These are phyloP conservation scores for Caenorhabditis sp. DNA, from an alignment of 2,888 invertebrate species.

Conservation along the genomic window DNA sequence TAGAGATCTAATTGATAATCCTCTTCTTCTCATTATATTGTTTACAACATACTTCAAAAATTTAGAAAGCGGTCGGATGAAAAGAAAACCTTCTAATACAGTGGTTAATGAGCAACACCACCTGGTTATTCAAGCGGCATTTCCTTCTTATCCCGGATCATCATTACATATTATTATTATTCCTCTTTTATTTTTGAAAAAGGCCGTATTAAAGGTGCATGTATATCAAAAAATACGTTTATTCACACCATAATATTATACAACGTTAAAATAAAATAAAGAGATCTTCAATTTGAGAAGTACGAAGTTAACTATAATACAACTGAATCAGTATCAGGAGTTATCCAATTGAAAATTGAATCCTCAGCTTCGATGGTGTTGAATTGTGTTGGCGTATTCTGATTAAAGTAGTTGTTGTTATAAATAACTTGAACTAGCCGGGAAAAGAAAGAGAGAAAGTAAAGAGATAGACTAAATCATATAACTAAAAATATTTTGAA, in stretches of 20 bases:
- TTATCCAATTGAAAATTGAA: conserved; percentile 39
- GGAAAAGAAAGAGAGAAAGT: conserved; percentile 2
- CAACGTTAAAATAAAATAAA: neutral
- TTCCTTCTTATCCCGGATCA: neutral
- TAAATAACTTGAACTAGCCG: conserved; percentile 2
- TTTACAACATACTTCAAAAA: too few relatives aligned
- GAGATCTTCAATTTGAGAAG: conserved; percentile 6
- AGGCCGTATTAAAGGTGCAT: neutral
- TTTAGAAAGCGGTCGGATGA: too few relatives aligned
- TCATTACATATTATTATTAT: neutral
- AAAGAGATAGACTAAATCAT: conserved; percentile 3
- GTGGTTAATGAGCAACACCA: neutral
- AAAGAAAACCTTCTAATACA: too few relatives aligned
- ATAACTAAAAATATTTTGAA: conserved; percentile 1
- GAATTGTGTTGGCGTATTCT: conserved; percentile 9
- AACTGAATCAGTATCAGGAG: conserved; percentile 40
- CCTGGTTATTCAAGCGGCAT: neutral
- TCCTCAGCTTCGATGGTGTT: conserved; percentile 1
- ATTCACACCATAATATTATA: neutral
- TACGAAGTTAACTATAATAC: conserved; percentile 27
- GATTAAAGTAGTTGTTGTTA: neutral
- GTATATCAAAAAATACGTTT: neutral
- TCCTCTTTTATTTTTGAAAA: neutral
- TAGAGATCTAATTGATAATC: too few relatives aligned
- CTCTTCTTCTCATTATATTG: too few relatives aligned